Conservation (phyloP, 2,888 invertebrate species). For the Drosophila rubida region DNA sequence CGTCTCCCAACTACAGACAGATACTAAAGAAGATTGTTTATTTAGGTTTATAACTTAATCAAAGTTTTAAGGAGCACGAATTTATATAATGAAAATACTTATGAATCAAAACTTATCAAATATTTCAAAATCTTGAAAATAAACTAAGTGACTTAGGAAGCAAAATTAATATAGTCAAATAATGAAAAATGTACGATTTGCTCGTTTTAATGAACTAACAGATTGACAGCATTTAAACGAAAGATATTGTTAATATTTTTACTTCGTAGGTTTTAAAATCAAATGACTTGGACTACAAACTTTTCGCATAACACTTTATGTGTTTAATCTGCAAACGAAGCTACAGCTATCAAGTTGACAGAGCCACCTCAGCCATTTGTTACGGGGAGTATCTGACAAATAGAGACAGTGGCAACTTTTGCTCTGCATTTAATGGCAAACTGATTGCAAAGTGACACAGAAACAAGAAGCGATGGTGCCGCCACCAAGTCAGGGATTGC, state of each 20-base stretch:
- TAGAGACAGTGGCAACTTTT: slow-evolving; percentile 15
- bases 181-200: no score
- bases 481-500: not conserved
- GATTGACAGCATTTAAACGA: no score
- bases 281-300: slow-evolving; percentile 38
- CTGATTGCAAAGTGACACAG: slow-evolving; percentile 56
- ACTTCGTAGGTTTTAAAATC: not conserved
- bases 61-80: not conserved
- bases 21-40: not conserved
- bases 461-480: slow-evolving; percentile 22
- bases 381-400: slow-evolving; percentile 37
- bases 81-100: slow-evolving; percentile 17
- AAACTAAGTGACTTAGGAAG: slow-evolving; percentile 7
- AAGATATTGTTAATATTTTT: not conserved
- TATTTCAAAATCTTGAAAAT: not conserved
- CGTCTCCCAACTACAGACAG: no score
- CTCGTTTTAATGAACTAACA: no score
- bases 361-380: slow-evolving; percentile 33
- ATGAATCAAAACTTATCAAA: slow-evolving; percentile 15
- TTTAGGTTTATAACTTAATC: not conserved
- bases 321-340: not conserved
- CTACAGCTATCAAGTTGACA: slow-evolving; percentile 7
- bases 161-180: slow-evolving; percentile 9
- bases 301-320: slow-evolving; percentile 17
- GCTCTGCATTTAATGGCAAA: slow-evolving; percentile 53